Base-by-base conservation (phyloP, 2,113 vertebrate species). In the Hippocampus mohnikei region DNA sequence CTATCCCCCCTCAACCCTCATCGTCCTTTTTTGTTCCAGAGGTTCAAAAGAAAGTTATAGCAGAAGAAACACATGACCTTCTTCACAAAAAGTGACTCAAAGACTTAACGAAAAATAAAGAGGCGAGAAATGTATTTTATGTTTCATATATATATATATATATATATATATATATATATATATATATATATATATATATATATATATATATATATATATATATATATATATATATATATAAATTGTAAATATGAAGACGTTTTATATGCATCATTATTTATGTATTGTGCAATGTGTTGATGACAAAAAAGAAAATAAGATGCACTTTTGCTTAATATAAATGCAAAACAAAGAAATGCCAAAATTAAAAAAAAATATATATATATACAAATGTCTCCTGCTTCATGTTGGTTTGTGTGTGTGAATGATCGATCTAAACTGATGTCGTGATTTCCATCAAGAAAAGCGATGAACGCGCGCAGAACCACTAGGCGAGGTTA, bases 311-410 rank as follows among this genome's bases (percentile, higher is more conserved):
- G 88, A 92, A 95, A 95, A 93, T 93, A 95, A 98, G 94, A 98
- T 98, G 97, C 97, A 98, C 97, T 98, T 98, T 98, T 98, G 96
- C 96, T 97, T 98, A 98, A 98, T 97, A 98, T 98, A 98, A 98
- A 97, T 96, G 95, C 95, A 96, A 94, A 93, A 95, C 94, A 95
- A 92, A 95, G 94, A 96, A 95, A 97, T 95, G 95, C 95, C 95
- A 96, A 98, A 96, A 93, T 92, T 93, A 93, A 93, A 95, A 92
- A 92, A 92, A 84, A 90, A 85, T 27, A 89, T 88, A 92, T 87
- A 93, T 90, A 91, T 84, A 88, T 85, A 81, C 29, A 56, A 16
- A 40, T 56, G 13, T 68, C 5, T 68, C 33, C 12, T 56, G 27
- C 29, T 37, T 46, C 46, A 2, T 23, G n/a, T 44, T 3, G 9